phyloP scores from a whole-genome alignment of 1,140 invertebrate genomes.

The Grapholita molesta region DNA sequence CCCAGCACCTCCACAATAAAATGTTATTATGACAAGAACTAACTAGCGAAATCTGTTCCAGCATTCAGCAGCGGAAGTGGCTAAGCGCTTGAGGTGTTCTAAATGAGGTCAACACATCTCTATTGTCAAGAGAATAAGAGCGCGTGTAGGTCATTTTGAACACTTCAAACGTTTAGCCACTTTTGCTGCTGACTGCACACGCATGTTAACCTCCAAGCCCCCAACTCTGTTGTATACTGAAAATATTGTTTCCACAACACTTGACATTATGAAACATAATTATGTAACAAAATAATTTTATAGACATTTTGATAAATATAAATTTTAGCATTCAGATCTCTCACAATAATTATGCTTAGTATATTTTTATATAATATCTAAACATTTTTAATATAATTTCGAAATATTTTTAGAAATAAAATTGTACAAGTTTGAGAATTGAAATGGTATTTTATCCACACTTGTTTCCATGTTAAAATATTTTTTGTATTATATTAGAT shows the following conservation, averaged over 20 bases:
- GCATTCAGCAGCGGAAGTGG: too few relatives aligned
- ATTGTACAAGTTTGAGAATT: not conserved
- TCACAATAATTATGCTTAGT: not conserved
- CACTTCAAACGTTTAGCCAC: too few relatives aligned
- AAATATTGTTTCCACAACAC: constrained; percentile 1
- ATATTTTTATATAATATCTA: not conserved
- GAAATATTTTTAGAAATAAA: constrained; percentile 2
- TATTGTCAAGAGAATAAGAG: too few relatives aligned
- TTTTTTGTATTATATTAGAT: constrained; percentile 9
- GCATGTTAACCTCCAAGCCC: too few relatives aligned
- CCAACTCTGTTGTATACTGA: too few relatives aligned
- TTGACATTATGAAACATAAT: not conserved
- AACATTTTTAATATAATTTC: not conserved
- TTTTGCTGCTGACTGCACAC: too few relatives aligned
- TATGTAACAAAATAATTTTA: not conserved
- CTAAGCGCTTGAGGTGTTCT: too few relatives aligned
- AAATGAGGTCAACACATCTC: too few relatives aligned
- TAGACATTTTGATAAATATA: constrained; percentile 1
- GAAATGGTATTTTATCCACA: not conserved
- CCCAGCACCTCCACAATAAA: too few relatives aligned
- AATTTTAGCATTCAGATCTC: not conserved
- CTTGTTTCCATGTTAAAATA: not conserved
- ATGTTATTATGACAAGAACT: too few relatives aligned
- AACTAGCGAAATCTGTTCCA: too few relatives aligned
- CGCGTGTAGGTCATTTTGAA: too few relatives aligned